Evolutionary conservation across 1,140 invertebrate species (phyloP), one percentile per base, ranked within the genome.

Genomic region (Ceratosolen fusciceps): DNA sequence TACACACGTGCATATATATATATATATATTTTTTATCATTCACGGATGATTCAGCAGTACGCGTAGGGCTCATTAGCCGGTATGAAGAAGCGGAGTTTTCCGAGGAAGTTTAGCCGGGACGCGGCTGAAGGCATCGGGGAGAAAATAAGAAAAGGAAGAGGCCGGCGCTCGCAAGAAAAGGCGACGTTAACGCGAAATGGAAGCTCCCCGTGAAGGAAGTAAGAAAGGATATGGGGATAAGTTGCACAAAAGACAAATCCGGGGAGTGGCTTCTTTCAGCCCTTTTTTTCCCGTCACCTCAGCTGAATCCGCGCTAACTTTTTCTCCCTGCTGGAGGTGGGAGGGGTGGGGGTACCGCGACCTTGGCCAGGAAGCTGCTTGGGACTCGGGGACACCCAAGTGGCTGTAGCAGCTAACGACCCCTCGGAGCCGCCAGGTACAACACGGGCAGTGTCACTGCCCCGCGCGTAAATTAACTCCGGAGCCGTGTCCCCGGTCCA

Each of bases 101-200:
- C 60, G 34, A 65, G 16, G 31, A n/a, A 65, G 29, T 37, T n/a
- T 34, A n/a, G 60, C 10, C 7, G 7, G 12, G 39, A 5, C 8
- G 5, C 60, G 8, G 34, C 60, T 65, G 7, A 37, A 65, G 31
- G 21, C 12, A 37, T 21, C 31, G 19, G 29, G 29, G 3, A 62
- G 10, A 65, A 37, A 37, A 60, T 24, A 68, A 47, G 24, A 47
- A n/a, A n/a, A n/a, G n/a, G n/a, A n/a, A n/a, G 1, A 29, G 37
- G 39, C 37, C 3, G 24, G 14, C 9, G 4, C n/a, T 7, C n/a
- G 67, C 24, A 47, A 43, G 37, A 47, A 68, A 47, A 26, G 67
- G 31, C 62, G 37, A 19, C 34, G 81, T 77, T 77, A 31, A 70
- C n/a, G 77, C 19, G 29, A 52, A 71, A 56, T 49, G 56, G 34